These are phyloP conservation scores for Drosophila meridiana DNA, from an alignment of 2,888 invertebrate genomes.

Conservation along the genomic window DNA sequence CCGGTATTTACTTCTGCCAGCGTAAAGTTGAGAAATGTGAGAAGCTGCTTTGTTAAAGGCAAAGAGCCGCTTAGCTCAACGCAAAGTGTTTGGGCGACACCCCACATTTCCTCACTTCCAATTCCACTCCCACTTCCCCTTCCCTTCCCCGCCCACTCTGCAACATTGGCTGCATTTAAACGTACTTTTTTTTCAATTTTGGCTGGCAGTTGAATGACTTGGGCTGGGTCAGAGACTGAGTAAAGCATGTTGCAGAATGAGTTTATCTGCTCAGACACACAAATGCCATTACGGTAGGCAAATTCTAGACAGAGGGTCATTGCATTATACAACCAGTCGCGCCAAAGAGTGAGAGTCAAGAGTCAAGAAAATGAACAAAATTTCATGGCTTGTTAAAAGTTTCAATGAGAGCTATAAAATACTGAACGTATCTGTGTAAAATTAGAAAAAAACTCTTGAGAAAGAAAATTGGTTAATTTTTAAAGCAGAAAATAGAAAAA, in stretches of 20 bases:
- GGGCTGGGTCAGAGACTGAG: slow-evolving; percentile 10
- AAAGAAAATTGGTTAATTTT: background rate
- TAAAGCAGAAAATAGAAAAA: background rate
- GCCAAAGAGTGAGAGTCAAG: background rate
- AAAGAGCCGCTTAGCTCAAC: slow-evolving; percentile 45
- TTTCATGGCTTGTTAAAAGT: background rate
- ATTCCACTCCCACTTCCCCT: too few species aligned
- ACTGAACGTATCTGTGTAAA: background rate
- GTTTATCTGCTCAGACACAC: slow-evolving; percentile 29
- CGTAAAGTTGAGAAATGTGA: slow-evolving; percentile 35
- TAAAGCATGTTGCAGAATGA: slow-evolving; percentile 21
- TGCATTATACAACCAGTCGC: slow-evolving; percentile 6
- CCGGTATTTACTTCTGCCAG: slow-evolving; percentile 11
- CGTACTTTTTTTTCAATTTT: slow-evolving; percentile 22
- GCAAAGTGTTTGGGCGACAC: slow-evolving; percentile 54
- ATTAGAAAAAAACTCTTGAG: background rate
- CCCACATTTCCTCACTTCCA: background rate
- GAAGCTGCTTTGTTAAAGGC: slow-evolving; percentile 43
- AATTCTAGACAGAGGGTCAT: slow-evolving; percentile 26
- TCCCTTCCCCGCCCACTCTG: too few species aligned
- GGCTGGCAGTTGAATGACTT: slow-evolving; percentile 29
- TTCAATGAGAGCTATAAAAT: slow-evolving; percentile 2
- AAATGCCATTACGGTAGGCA: slow-evolving; percentile 32
- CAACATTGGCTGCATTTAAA: slow-evolving; percentile 25
- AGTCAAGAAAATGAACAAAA: background rate